These are phyloP conservation scores for Lerista edwardsae DNA, from an alignment of 2,797 vertebrate genomes.

Conservation along the genomic window DNA sequence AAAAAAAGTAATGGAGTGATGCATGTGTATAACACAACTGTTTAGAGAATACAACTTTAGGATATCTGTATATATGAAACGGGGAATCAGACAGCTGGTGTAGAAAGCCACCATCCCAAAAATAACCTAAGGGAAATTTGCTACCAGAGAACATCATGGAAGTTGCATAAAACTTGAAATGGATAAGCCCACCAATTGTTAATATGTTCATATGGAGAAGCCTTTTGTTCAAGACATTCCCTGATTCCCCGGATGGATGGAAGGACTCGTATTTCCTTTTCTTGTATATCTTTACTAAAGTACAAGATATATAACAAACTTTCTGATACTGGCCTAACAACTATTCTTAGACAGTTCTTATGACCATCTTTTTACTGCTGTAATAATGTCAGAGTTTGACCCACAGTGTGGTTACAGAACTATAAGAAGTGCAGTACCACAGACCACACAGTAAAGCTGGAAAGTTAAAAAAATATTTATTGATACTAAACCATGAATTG, in stretches of 20 bases:
- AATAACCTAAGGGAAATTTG: neutral
- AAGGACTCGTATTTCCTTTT: neutral
- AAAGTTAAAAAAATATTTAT: conserved; percentile 73
- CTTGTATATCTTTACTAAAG: neutral
- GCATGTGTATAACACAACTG: too few relatives aligned
- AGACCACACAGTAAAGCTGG: conserved; percentile 2
- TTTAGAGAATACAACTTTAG: too few relatives aligned
- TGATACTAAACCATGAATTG: conserved; percentile 69
- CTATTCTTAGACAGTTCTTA: neutral
- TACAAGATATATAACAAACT: neutral
- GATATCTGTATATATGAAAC: neutral
- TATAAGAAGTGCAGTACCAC: neutral
- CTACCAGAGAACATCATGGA: neutral
- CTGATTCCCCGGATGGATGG: neutral
- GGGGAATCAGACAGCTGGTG: neutral
- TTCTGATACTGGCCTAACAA: neutral
- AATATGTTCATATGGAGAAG: neutral
- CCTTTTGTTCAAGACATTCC: neutral
- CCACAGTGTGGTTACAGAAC: too few relatives aligned
- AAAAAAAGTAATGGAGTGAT: neutral
- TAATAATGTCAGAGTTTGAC: neutral
- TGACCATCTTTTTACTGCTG: neutral
- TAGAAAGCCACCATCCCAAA: neutral
- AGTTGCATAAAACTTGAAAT: conserved; percentile 11
- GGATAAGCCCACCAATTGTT: neutral